Base-by-base conservation (phyloP, 2,113 vertebrate genomes). In the Acrocephalus arundinaceus region DNA sequence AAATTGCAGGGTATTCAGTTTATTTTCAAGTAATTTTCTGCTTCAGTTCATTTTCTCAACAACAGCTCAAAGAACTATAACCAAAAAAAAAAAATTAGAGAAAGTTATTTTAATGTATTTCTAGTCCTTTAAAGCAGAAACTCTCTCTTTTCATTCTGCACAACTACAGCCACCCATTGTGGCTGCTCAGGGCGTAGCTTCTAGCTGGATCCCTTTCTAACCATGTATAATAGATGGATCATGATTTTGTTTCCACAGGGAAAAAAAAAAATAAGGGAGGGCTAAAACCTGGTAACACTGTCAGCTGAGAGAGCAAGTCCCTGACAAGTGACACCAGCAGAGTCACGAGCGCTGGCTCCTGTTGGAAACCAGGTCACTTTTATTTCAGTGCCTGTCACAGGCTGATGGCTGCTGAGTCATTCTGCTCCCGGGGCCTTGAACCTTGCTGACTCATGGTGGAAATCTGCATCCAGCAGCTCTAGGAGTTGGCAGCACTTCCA, bases 301-400 rank as follows among this genome's bases (percentile, higher is more conserved):
- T 95, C 96, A 93, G 94, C 96, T 92, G 96, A 92, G 80, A 58
- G 91, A 94, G 85, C 63, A 10, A 67, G 94, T 10, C 91, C 52
- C 70, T 82, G 91, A 68, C 72, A 91, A 52, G 52, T 81, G 93
- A 71, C 90, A 81, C 46, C 59, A 25, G 85, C 85, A 86, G 66
- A 97, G 84, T 89, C 96, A 93, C 57, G 37, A 96, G 94, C 2
- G 0, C 68, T 88, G 74, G 74, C 81, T 92, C 62, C 49, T 3
- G 62, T 73, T 95, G 87, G 33, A 92, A 96, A 92, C 28, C 85
- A 74, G 92, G 90, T 92, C 83, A 49, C 86, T 92, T 87, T 72
- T 71, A 78, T 96, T 68, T 35, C 45, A 48, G 65, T 87, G 92
- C 75, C 48, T 70, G 45, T 93, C 73, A 87, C 55, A 16, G 2